Evolutionary conservation across 2,113 vertebrate genomes (phyloP).

Genomic region (Zeus faber): DNA sequence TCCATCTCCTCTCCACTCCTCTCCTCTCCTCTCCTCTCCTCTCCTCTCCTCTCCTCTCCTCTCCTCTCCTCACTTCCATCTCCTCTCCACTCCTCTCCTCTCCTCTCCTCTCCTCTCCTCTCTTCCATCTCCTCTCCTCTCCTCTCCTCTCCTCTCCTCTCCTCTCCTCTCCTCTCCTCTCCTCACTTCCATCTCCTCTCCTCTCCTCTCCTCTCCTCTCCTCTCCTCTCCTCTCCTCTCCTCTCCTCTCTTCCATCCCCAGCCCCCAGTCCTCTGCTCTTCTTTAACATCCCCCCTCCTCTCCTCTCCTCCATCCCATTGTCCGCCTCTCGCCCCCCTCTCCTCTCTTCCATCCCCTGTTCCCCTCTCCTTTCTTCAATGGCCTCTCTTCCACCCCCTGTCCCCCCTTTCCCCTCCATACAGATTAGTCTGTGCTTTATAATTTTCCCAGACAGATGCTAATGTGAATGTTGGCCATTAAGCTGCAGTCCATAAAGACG

Average conservation of each 20-base stretch:
- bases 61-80: background rate
- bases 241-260: background rate
- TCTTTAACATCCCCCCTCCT: background rate
- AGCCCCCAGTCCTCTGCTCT: background rate
- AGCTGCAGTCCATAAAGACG: background rate
- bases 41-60: background rate
- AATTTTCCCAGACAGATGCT: background rate
- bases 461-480: background rate
- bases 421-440: background rate
- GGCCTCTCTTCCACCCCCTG: background rate
- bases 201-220: background rate
- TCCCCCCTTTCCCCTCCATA: background rate
- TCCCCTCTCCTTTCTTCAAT: background rate
- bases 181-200: background rate
- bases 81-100: background rate
- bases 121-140: no score
- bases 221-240: background rate
- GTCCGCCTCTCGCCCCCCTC: background rate
- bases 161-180: background rate
- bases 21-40: background rate
- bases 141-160: no score
- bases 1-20: background rate
- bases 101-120: background rate
- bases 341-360: background rate
- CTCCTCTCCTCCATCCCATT: background rate